Conservation (phyloP, 2,888 invertebrate genomes). For the Volucella inflata region DNA sequence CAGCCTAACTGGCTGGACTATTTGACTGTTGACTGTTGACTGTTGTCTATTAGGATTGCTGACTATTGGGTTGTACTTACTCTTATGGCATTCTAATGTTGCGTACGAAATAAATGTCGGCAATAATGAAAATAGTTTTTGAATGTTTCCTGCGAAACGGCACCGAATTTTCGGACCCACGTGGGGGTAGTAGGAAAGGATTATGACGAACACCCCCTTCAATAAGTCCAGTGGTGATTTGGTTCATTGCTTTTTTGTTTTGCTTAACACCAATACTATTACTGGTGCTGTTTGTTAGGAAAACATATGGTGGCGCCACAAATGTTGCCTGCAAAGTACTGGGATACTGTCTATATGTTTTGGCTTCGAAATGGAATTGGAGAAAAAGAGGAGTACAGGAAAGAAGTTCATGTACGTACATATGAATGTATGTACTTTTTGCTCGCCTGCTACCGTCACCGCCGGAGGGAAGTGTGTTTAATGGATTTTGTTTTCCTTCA, state of each 20-base stretch:
- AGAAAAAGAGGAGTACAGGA: neutral
- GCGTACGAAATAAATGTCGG: constrained; percentile 62
- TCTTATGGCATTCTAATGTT: constrained; percentile 53
- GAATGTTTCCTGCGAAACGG: constrained; percentile 38
- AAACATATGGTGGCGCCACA: constrained; percentile 68
- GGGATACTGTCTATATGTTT: constrained; percentile 10
- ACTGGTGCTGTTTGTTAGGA: constrained; percentile 6
- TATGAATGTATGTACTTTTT: neutral
- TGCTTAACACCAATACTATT: constrained; percentile 7
- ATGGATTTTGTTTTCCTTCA: constrained; percentile 20
- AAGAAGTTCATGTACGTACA: neutral
- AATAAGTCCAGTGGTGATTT: constrained; percentile 64
- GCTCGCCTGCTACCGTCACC: no score
- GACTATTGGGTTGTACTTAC: constrained; percentile 26
- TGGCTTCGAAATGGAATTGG: neutral
- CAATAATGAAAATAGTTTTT: constrained; percentile 42
- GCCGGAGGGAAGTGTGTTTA: constrained; percentile 15
- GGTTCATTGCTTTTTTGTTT: constrained; percentile 65
- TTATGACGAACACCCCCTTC: constrained; percentile 47
- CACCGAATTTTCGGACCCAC: constrained; percentile 3
- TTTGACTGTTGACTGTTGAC: neutral
- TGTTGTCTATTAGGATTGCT: constrained; percentile 30
- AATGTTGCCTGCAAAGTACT: constrained; percentile 38
- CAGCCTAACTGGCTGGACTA: constrained; percentile 53
- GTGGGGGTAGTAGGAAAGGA: constrained; percentile 23